phyloP scores from a whole-genome alignment of 2,113 vertebrate genomes.

The Motacilla alba region DNA sequence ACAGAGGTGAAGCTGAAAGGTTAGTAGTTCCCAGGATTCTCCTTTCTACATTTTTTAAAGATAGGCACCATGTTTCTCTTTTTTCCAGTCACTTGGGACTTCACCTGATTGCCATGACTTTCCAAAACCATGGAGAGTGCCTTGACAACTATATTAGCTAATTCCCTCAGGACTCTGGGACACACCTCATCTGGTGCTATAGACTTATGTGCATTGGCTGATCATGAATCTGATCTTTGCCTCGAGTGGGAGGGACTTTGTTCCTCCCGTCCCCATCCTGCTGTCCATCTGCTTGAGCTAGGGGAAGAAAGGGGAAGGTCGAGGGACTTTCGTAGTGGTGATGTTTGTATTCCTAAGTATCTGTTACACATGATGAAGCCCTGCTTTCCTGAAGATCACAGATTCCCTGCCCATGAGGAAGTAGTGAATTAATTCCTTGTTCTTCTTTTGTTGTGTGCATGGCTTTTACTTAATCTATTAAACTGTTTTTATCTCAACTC shows the following conservation, averaged over 20 bases:
- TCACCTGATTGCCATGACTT: background rate
- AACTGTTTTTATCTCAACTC: background rate
- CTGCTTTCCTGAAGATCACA: background rate
- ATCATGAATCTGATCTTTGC: background rate
- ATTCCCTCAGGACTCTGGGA: background rate
- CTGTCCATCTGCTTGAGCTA: fast-evolving
- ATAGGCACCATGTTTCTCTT: background rate
- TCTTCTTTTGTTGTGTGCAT: background rate
- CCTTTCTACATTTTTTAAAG: background rate
- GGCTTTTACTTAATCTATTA: background rate
- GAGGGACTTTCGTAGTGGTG: no score
- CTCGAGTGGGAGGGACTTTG: background rate
- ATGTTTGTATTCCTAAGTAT: background rate
- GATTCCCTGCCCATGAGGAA: background rate
- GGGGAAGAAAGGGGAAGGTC: background rate
- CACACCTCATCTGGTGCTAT: background rate
- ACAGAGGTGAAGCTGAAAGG: background rate
- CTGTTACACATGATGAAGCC: background rate
- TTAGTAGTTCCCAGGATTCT: background rate
- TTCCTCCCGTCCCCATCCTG: background rate
- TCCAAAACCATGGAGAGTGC: background rate
- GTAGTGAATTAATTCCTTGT: background rate
- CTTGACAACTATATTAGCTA: background rate
- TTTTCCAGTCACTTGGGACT: background rate
- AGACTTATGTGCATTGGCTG: fast-evolving